A percentile compares a stretch with the other conserved stretches of the same genome.
Evolutionary conservation across 2,113 vertebrate species (phyloP).

Genomic region (Syngnathus typhle): DNA sequence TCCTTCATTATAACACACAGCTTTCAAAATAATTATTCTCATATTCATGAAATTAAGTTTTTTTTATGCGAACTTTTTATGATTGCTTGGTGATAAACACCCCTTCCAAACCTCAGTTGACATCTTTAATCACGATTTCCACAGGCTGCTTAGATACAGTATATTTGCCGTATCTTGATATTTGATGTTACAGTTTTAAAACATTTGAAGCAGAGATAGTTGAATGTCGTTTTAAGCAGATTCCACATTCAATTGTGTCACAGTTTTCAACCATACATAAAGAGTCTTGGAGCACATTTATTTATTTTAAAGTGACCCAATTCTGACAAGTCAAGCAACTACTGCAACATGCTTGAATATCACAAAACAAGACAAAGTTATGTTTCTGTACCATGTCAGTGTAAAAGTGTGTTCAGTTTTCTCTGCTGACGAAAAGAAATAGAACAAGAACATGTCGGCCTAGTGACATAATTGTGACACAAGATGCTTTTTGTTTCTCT

Average conservation of each 20-base stretch:
- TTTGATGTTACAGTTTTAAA: not conserved
- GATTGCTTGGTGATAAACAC: no score
- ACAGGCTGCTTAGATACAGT: no score
- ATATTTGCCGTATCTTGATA: no score
- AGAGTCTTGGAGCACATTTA: conserved; percentile 33
- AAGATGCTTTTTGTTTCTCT: conserved; percentile 19
- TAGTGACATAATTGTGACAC: conserved; percentile 40
- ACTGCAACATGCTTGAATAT: conserved; percentile 21
- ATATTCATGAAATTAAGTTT: no score
- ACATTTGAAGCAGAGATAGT: not conserved
- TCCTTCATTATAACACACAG: no score
- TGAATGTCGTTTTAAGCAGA: conserved; percentile 11
- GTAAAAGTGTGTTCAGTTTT: conserved; percentile 43
- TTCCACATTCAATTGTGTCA: conserved; percentile 18
- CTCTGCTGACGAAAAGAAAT: conserved; percentile 53
- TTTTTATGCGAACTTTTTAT: no score
- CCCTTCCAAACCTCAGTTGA: no score
- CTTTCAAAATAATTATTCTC: no score
- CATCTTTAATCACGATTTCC: no score
- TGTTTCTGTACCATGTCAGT: conserved; percentile 49
- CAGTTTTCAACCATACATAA: conserved; percentile 26
- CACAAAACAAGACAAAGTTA: conserved; percentile 40
- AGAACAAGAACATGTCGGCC: conserved; percentile 58
- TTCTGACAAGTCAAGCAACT: conserved; percentile 49
- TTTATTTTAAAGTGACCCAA: conserved; percentile 46